A percentile compares a stretch with the other conserved stretches of the same genome.
phyloP scores from a whole-genome alignment of 2,888 invertebrate species.

The Drosophila rellima region DNA sequence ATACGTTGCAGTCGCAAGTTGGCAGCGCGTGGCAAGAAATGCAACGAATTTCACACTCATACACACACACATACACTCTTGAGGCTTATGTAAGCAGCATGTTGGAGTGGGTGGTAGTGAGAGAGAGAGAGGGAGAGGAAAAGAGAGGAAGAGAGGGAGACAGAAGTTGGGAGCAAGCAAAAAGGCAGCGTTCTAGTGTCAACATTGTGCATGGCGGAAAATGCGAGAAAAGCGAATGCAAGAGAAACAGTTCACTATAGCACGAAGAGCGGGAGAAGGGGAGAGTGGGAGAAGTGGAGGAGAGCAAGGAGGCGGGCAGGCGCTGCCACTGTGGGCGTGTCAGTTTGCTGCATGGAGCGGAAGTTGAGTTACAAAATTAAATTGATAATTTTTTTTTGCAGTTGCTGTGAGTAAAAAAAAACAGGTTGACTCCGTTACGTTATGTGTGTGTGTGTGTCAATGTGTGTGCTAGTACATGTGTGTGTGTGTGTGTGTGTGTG shows the following conservation, averaged over 20 bases:
- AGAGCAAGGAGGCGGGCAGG: not conserved
- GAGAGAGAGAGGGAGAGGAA: not conserved
- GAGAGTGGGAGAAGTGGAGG: not conserved
- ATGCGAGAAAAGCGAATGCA: conserved; percentile 59
- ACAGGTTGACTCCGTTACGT: conserved; percentile 54
- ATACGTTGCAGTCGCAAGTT: conserved; percentile 70
- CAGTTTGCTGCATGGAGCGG: conserved; percentile 64
- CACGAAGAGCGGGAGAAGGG: not conserved
- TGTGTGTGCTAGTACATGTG: conserved; percentile 3
- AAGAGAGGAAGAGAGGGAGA: conserved; percentile 3
- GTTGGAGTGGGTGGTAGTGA: conserved; percentile 8
- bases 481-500: conserved; percentile 32
- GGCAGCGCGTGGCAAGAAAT: conserved; percentile 60
- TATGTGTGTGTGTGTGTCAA: not conserved
- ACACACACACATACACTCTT: conserved; percentile 25
- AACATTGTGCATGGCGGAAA: conserved; percentile 78
- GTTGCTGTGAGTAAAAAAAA: conserved; percentile 39
- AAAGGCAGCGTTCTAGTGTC: conserved; percentile 70
- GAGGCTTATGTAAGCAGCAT: conserved; percentile 70
- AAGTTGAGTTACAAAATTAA: conserved; percentile 82
- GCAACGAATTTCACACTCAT: conserved; percentile 49
- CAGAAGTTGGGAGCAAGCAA: conserved; percentile 44
- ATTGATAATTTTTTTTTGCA: conserved; percentile 73
- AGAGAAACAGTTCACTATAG: conserved; percentile 39
- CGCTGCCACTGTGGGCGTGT: conserved; percentile 50